These are phyloP conservation scores for Paragorgia papillata DNA, from an alignment of 92 coral and sea anemone genomes.

Conservation along the genomic window DNA sequence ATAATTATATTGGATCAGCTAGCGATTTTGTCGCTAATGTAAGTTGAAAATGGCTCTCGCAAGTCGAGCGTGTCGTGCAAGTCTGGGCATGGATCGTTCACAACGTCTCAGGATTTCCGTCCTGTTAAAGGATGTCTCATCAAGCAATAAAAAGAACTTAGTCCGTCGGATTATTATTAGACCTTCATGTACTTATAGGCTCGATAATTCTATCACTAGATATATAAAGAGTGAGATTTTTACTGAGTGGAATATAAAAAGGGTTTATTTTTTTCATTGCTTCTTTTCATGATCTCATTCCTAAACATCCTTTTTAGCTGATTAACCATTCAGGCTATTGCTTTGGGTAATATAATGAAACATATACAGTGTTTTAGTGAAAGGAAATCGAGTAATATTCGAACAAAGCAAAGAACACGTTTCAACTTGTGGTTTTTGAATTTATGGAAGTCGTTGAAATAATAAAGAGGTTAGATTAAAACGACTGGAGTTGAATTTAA, in stretches of 20 bases:
- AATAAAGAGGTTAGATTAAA: too few relatives aligned
- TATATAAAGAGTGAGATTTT: not conserved
- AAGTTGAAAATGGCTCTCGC: not conserved
- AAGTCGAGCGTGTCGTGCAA: conserved; percentile 9
- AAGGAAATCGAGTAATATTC: conserved; percentile 39
- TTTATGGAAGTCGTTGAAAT: not conserved
- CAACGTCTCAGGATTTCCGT: conserved; percentile 18
- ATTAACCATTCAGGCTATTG: not conserved
- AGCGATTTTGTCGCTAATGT: not conserved
- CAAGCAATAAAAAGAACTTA: not conserved
- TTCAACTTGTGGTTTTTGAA: not conserved
- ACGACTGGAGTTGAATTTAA: too few relatives aligned
- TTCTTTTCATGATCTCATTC: not conserved
- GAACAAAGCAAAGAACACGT: conserved; percentile 17
- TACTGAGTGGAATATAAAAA: not conserved
- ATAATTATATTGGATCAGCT: conserved; percentile 28
- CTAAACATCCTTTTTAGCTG: not conserved
- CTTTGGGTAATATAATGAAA: conserved; percentile 2
- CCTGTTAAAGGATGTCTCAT: not conserved
- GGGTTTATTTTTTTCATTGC: not conserved
- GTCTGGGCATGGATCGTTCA: conserved; percentile 29
- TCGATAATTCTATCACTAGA: too few relatives aligned
- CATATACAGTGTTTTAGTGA: not conserved
- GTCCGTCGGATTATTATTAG: not conserved
- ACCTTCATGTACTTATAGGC: too few relatives aligned